Percentiles rank a stretch among this genome's conserved stretches.
Evolutionary conservation across 1,140 invertebrate genomes (phyloP).

Genomic region (Kradibia gibbosae): DNA sequence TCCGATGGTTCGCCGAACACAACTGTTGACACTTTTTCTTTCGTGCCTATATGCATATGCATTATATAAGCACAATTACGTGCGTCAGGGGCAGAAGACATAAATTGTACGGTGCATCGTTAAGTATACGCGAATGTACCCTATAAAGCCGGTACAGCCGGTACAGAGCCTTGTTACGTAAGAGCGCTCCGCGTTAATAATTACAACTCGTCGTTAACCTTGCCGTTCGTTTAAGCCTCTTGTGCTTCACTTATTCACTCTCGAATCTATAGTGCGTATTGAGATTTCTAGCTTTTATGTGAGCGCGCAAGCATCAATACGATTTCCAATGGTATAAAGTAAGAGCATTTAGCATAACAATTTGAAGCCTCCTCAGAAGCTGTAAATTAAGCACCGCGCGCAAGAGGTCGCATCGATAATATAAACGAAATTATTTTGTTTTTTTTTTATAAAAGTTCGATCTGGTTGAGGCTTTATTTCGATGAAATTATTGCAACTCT

Average conservation of each 20-base stretch:
- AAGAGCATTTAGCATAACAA: not conserved
- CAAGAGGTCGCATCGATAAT: not conserved
- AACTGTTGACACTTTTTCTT: not conserved
- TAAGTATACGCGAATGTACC: not conserved
- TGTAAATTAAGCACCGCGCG: too few relatives aligned
- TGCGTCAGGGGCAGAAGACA: slow-evolving; percentile 19
- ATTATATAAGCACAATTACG: slow-evolving; percentile 27
- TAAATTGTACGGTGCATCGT: slow-evolving; percentile 2
- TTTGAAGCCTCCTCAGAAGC: not conserved
- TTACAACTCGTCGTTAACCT: slow-evolving; percentile 32
- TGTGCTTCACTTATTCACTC: not conserved
- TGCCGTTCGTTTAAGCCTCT: slow-evolving; percentile 5
- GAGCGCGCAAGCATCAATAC: not conserved
- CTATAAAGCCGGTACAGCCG: too few relatives aligned
- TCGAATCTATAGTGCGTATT: not conserved
- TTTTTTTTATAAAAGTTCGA: too few relatives aligned
- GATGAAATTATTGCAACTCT: too few relatives aligned
- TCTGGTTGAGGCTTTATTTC: too few relatives aligned
- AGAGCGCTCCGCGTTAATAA: slow-evolving; percentile 30
- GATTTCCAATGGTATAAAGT: not conserved
- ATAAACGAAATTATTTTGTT: too few relatives aligned
- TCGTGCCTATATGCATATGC: not conserved
- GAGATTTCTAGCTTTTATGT: not conserved
- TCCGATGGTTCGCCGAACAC: not conserved
- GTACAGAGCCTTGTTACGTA: too few relatives aligned